Percentiles rank a stretch among this genome's conserved stretches.
Conservation (phyloP, 2,797 vertebrate species). For the Sandelia bainsii region DNA sequence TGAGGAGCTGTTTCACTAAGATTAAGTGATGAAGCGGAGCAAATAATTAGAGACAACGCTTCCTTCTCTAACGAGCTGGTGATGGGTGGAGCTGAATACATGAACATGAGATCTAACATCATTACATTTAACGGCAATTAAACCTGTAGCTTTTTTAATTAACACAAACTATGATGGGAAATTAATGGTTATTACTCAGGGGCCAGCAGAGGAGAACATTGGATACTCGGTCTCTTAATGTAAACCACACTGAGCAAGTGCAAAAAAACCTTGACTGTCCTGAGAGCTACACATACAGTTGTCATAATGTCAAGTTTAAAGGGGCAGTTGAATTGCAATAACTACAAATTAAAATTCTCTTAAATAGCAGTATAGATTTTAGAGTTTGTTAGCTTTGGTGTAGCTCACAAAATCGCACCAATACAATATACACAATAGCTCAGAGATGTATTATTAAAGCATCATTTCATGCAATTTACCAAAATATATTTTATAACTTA, state of each 20-base stretch:
- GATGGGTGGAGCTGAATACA: constrained; percentile 81
- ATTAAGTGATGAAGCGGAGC: constrained; percentile 80
- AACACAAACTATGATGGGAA: constrained; percentile 85
- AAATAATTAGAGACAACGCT: constrained; percentile 82
- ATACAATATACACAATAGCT: too few species aligned
- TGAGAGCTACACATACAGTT: constrained; percentile 17
- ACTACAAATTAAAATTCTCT: not conserved
- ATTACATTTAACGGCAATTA: constrained; percentile 87
- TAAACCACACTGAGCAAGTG: constrained; percentile 39
- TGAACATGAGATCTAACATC: constrained; percentile 85
- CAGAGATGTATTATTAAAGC: constrained; percentile 11
- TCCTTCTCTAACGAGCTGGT: constrained; percentile 76
- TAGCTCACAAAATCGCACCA: not conserved
- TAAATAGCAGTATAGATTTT: constrained; percentile 1
- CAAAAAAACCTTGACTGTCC: constrained; percentile 9
- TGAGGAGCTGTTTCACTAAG: constrained; percentile 62
- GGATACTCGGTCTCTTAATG: constrained; percentile 49
- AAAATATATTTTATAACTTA: not conserved
- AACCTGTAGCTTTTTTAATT: constrained; percentile 85
- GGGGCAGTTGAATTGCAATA: constrained; percentile 9
- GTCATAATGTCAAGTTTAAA: not conserved
- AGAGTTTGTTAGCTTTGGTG: not conserved
- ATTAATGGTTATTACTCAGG: constrained; percentile 84
- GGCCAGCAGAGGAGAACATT: constrained; percentile 66
- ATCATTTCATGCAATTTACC: not conserved